These are phyloP conservation scores for Ciconia nigra DNA, from an alignment of 2,797 vertebrate species.

Conservation along the genomic window DNA sequence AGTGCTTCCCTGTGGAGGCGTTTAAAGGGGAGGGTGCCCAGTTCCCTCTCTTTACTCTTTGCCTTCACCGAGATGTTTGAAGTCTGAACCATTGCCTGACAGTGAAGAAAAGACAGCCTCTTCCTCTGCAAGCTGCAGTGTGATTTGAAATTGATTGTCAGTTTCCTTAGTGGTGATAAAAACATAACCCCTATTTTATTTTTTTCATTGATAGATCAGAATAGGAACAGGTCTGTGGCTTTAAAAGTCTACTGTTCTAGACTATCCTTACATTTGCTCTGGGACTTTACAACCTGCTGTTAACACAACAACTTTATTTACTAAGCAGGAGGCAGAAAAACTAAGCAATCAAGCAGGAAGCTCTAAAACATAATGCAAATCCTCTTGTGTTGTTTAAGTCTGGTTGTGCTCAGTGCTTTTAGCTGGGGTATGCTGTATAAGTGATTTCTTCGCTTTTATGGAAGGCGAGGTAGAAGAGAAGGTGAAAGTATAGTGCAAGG, in stretches of 20 bases:
- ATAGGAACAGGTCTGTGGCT: background rate
- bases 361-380: background rate
- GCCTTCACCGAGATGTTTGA: background rate
- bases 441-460: background rate
- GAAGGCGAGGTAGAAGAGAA: background rate
- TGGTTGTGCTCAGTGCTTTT: background rate
- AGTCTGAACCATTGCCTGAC: background rate
- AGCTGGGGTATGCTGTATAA: background rate
- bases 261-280: background rate
- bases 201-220: background rate
- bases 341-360: background rate
- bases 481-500: background rate
- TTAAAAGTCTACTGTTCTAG: background rate
- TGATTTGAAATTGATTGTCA: background rate
- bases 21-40: background rate
- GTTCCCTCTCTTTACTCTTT: background rate
- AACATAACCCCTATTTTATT: accelerated
- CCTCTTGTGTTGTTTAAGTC: background rate
- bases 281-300: background rate
- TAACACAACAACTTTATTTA: background rate
- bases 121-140: background rate
- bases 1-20: background rate
- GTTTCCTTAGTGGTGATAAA: background rate
- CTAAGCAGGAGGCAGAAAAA: background rate
- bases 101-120: background rate